A percentile compares a stretch with the other conserved stretches of the same genome.
Evolutionary conservation across 2,797 vertebrate genomes (phyloP).

Genomic region (Poeciliopsis gracilis): DNA sequence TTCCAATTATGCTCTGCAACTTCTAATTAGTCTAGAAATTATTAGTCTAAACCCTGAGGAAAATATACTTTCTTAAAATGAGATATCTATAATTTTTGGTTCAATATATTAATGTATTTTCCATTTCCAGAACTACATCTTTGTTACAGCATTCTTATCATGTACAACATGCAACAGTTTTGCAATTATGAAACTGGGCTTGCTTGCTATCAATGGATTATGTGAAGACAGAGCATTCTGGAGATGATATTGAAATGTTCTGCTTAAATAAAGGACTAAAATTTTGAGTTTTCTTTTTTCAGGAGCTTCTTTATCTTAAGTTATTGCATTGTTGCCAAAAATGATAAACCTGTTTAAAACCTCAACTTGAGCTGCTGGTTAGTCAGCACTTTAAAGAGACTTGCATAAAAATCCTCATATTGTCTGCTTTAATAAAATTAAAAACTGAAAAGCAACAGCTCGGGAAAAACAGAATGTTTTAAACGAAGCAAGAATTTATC

Average conservation of each 20-base stretch:
- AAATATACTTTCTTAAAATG: conserved; percentile 21
- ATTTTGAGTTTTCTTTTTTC: background rate
- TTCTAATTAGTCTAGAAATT: conserved; percentile 52
- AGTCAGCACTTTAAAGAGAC: background rate
- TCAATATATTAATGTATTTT: conserved; percentile 9
- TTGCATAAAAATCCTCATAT: background rate
- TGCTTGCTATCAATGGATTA: background rate
- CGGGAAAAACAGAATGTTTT: background rate
- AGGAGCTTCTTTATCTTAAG: background rate
- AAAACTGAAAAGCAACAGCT: background rate
- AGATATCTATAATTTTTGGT: conserved; percentile 26
- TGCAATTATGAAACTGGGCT: background rate
- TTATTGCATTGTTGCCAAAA: background rate
- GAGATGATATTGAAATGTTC: background rate
- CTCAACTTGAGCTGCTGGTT: background rate
- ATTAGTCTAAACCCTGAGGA: conserved; percentile 41
- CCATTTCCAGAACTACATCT: background rate
- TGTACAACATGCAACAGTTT: background rate
- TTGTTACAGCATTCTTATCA: conserved; percentile 9
- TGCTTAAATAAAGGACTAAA: background rate
- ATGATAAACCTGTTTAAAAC: background rate
- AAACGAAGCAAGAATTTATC: background rate
- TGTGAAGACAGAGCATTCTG: background rate
- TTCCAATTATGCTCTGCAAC: conserved; percentile 55
- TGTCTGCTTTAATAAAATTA: no score